A percentile compares a stretch with the other conserved stretches of the same genome.
Evolutionary conservation across 1,140 invertebrate species (phyloP).

Genomic region (Olivierus martensii): DNA sequence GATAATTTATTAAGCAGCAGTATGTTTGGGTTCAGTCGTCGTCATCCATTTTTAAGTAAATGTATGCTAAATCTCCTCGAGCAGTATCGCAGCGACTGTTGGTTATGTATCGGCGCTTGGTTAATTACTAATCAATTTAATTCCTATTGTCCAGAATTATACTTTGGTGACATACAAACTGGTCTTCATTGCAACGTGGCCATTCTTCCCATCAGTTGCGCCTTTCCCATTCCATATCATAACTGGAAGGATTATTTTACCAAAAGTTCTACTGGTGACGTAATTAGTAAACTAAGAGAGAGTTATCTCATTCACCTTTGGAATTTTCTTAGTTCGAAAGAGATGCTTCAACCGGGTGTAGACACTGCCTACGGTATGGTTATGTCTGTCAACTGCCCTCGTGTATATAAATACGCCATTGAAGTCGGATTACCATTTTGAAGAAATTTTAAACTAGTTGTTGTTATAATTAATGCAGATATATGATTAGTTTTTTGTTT

Average conservation of each 20-base stretch:
- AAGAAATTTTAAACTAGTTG: too few species aligned
- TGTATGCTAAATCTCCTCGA: constrained; percentile 43
- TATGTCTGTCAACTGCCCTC: constrained; percentile 4
- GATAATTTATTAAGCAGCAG: constrained; percentile 44
- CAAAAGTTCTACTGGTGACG: neutral
- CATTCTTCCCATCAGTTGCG: neutral
- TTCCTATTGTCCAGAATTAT: neutral
- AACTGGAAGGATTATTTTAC: constrained; percentile 9
- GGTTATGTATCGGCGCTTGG: constrained; percentile 5
- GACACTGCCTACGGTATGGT: constrained; percentile 6
- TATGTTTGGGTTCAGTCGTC: constrained; percentile 43
- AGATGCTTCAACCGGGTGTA: neutral
- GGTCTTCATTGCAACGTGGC: constrained; percentile 3
- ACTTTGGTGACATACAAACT: constrained; percentile 3
- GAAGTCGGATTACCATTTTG: too few species aligned
- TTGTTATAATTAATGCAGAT: too few species aligned
- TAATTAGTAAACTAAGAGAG: neutral
- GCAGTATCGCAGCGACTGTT: constrained; percentile 9
- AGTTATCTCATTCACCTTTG: constrained; percentile 11
- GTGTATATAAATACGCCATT: neutral
- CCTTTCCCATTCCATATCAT: constrained; percentile 8
- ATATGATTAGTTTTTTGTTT: too few species aligned
- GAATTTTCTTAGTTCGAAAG: constrained; percentile 3
- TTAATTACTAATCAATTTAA: neutral
- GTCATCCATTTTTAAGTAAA: constrained; percentile 43